phyloP scores from a whole-genome alignment of 2,797 vertebrate genomes.

The Etheostoma perlongum region DNA sequence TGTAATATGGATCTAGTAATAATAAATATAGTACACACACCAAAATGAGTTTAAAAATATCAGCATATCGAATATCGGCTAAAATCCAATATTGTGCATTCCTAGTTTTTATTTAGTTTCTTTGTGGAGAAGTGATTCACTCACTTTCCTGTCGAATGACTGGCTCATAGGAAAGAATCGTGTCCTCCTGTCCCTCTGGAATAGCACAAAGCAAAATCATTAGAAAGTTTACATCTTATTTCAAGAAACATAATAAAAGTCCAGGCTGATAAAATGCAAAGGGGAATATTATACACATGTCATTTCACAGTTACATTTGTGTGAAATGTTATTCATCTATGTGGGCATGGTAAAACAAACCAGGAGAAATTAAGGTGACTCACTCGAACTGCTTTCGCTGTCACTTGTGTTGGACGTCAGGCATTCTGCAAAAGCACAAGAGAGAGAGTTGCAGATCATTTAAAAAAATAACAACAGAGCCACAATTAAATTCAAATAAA shows the following conservation, averaged over 20 bases:
- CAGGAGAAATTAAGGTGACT: constrained; percentile 81
- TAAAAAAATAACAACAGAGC: neutral
- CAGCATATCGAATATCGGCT: too few relatives aligned
- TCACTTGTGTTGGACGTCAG: constrained; percentile 99
- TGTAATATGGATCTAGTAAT: too few relatives aligned
- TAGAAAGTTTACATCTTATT: constrained; percentile 2
- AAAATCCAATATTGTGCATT: too few relatives aligned
- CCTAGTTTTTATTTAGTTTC: too few relatives aligned
- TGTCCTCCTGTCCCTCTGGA: constrained; percentile 98
- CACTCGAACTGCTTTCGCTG: constrained; percentile 99
- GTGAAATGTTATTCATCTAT: constrained; percentile 35
- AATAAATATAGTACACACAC: too few relatives aligned
- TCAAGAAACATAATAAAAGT: constrained; percentile 8
- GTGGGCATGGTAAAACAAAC: constrained; percentile 49
- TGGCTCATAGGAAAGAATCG: constrained; percentile 97
- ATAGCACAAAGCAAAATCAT: constrained; percentile 41
- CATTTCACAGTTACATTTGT: constrained; percentile 35
- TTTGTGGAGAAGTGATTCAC: constrained; percentile 63
- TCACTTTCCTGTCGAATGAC: constrained; percentile 99
- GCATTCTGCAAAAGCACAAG: constrained; percentile 88
- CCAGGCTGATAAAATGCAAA: neutral
- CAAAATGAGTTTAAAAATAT: too few relatives aligned
- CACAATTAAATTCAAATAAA: constrained; percentile 24
- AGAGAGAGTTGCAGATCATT: constrained; percentile 43
- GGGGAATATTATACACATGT: constrained; percentile 31